These are phyloP conservation scores for Ochlodes sylvanus DNA, from an alignment of 2,888 invertebrate species.

Conservation along the genomic window DNA sequence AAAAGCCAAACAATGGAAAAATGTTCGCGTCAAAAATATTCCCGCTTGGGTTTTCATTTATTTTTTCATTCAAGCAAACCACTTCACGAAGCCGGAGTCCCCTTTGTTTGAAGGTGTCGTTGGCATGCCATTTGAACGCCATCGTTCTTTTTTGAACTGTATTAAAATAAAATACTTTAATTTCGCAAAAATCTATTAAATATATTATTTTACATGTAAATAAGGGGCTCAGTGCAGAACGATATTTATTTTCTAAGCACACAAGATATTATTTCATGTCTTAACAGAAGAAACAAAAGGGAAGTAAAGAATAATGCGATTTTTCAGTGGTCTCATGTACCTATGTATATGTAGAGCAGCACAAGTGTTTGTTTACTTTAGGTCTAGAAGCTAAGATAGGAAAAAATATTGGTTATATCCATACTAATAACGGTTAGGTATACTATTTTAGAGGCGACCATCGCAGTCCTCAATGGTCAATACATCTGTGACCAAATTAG, in stretches of 20 bases:
- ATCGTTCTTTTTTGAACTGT: neutral
- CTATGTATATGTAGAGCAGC: neutral
- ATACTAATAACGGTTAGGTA: too few relatives aligned
- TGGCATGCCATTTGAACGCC: constrained; percentile 5
- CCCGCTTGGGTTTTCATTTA: constrained; percentile 1
- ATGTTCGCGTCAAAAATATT: constrained; percentile 1
- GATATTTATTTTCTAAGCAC: too few relatives aligned
- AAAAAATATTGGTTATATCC: neutral
- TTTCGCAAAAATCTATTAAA: neutral
- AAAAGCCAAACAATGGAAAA: neutral
- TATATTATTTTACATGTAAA: too few relatives aligned
- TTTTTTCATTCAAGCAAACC: neutral
- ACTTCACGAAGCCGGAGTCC: constrained; percentile 1
- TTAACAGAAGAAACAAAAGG: neutral
- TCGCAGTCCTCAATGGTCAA: too few relatives aligned
- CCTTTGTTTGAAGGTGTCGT: constrained; percentile 9
- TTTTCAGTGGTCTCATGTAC: neutral
- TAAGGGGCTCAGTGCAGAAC: too few relatives aligned
- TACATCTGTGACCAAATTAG: too few relatives aligned
- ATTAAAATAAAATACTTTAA: neutral
- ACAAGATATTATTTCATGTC: neutral
- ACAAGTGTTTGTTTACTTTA: neutral
- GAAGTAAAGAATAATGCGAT: constrained; percentile 4
- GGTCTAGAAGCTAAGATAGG: neutral
- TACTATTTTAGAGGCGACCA: too few relatives aligned